Evolutionary conservation across 2,797 vertebrate genomes (phyloP).

Genomic region (Bryconaethiops microstoma): DNA sequence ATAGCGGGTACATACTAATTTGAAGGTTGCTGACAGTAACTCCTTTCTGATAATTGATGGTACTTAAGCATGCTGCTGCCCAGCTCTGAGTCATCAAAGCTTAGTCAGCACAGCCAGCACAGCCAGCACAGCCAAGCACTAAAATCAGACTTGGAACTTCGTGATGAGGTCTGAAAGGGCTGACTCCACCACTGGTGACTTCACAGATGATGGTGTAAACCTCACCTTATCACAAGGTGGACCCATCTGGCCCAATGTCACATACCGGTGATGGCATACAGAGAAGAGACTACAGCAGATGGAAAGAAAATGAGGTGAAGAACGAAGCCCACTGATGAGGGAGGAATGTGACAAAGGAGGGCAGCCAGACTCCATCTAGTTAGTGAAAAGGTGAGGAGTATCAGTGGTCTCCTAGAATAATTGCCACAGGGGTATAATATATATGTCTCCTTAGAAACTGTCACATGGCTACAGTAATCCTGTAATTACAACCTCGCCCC

Average conservation of each 20-base stretch:
- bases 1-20: conserved; percentile 27
- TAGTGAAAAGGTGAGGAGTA: conserved; percentile 27
- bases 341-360: not conserved
- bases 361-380: not conserved
- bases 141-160: conserved; percentile 19
- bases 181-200: not conserved
- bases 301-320: not conserved
- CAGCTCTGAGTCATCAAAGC: conserved; percentile 24
- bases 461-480: conserved; percentile 33
- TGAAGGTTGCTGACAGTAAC: conserved; percentile 28
- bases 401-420: conserved; percentile 14
- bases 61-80: conserved; percentile 7
- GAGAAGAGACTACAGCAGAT: not conserved
- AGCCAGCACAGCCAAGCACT: not conserved
- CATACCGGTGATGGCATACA: too few species aligned
- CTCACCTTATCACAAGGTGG: not conserved
- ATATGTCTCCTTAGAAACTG: conserved; percentile 28
- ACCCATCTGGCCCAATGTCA: not conserved
- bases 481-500: conserved; percentile 48
- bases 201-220: conserved; percentile 6
- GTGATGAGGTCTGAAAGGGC: conserved; percentile 24
- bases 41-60: conserved; percentile 19
- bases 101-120: not conserved
- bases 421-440: conserved; percentile 10
- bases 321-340: not conserved